phyloP scores from a whole-genome alignment of 2,113 vertebrate species.

The Pterocles burchelli region DNA sequence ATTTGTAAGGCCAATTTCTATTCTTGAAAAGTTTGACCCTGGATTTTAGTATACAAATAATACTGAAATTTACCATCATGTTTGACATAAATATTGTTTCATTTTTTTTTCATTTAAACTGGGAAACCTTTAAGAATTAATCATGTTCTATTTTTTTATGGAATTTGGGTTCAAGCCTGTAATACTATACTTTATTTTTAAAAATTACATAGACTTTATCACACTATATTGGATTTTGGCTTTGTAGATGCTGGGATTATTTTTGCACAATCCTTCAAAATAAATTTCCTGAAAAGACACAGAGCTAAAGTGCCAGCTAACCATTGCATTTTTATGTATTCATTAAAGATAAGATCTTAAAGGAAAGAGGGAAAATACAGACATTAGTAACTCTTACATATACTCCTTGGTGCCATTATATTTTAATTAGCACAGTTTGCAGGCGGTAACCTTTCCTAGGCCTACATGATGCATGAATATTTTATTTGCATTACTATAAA shows the following conservation, averaged over 20 bases:
- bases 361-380: slow-evolving; percentile 11
- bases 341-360: slow-evolving; percentile 62
- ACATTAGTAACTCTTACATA: slow-evolving; percentile 37
- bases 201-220: background rate
- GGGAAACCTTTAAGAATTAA: background rate
- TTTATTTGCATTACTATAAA: slow-evolving; percentile 61
- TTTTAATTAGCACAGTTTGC: slow-evolving; percentile 57
- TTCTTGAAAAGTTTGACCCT: background rate
- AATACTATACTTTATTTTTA: background rate
- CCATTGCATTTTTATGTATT: slow-evolving; percentile 49
- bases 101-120: background rate
- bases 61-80: background rate
- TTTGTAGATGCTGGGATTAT: background rate
- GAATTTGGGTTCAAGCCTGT: background rate
- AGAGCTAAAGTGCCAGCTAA: slow-evolving; percentile 22
- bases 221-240: background rate
- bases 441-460: slow-evolving; percentile 57
- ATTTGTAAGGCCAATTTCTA: background rate
- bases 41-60: background rate
- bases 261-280: slow-evolving; percentile 19
- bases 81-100: background rate
- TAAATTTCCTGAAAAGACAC: background rate
- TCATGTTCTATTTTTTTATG: background rate
- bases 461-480: slow-evolving; percentile 49
- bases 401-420: slow-evolving; percentile 15